These are phyloP conservation scores for Sylvia atricapilla DNA, from an alignment of 2,113 vertebrate species.

Conservation along the genomic window DNA sequence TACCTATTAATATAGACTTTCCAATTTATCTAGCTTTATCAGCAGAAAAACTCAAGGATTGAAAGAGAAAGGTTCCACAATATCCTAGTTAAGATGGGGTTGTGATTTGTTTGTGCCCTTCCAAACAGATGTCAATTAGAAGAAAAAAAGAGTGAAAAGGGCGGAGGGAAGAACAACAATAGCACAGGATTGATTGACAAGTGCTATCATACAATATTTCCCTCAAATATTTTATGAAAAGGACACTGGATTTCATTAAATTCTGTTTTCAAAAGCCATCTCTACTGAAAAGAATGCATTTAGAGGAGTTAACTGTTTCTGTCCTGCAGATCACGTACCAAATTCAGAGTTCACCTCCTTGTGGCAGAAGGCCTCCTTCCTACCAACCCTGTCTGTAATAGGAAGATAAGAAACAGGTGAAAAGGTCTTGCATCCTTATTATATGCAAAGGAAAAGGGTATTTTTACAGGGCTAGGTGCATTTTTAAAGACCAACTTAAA, in stretches of 20 bases:
- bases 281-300: constrained; percentile 38
- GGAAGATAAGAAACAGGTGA: constrained; percentile 32
- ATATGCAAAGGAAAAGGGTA: not conserved
- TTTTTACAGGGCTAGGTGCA: not conserved
- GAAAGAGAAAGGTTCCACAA: not conserved
- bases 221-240: constrained; percentile 70
- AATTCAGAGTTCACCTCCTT: not conserved
- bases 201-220: constrained; percentile 27
- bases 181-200: constrained; percentile 60
- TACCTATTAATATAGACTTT: not conserved
- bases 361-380: not conserved
- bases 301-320: constrained; percentile 58
- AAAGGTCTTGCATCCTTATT: not conserved
- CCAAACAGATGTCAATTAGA: constrained; percentile 51
- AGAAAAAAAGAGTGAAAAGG: not conserved
- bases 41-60: not conserved
- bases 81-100: constrained; percentile 41
- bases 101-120: constrained; percentile 60
- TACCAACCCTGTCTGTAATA: not conserved
- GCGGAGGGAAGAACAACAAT: not conserved
- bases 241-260: constrained; percentile 60
- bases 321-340: not conserved
- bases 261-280: constrained; percentile 61
- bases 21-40: not conserved
- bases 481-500: constrained; percentile 25